A percentile compares a stretch with the other conserved stretches of the same genome.
These are phyloP conservation scores for Cinclus cinclus DNA, from an alignment of 2,113 vertebrate genomes.

Conservation along the genomic window DNA sequence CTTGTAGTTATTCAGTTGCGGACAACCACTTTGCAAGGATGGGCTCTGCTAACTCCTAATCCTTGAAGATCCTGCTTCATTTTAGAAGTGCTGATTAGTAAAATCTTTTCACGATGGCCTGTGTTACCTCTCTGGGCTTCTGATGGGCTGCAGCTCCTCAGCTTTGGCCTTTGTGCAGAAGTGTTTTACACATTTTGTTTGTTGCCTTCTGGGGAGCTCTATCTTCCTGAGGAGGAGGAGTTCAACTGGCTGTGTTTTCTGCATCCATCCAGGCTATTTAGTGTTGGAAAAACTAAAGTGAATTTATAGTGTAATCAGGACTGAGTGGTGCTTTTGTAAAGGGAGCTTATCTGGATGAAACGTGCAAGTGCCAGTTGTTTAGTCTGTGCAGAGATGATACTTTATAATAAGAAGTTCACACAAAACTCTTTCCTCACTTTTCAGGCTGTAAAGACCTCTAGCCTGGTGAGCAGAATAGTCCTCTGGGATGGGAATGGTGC, in stretches of 20 bases:
- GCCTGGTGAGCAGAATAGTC: not conserved
- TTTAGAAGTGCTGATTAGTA: not conserved
- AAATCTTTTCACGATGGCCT: not conserved
- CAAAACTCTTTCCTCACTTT: not conserved
- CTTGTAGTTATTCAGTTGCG: not conserved
- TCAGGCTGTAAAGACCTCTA: not conserved
- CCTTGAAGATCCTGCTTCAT: not conserved
- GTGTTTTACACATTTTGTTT: not conserved
- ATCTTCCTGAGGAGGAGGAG: not conserved
- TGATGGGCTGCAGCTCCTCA: not conserved
- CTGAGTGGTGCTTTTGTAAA: not conserved
- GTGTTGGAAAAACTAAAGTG: not conserved
- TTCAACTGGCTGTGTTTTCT: not conserved
- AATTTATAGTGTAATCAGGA: not conserved
- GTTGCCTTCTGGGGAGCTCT: not conserved
- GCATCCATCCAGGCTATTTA: not conserved
- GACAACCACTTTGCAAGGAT: not conserved
- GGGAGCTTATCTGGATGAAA: not conserved
- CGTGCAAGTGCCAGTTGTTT: not conserved
- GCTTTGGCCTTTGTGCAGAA: not conserved
- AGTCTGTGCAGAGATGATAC: not conserved
- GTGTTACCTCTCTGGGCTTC: not conserved
- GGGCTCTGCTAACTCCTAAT: not conserved
- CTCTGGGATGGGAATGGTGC: not conserved
- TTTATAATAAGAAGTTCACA: not conserved